These are phyloP conservation scores for Pseudochirops corinnae DNA, from an alignment of 2,797 vertebrate species.

Conservation along the genomic window DNA sequence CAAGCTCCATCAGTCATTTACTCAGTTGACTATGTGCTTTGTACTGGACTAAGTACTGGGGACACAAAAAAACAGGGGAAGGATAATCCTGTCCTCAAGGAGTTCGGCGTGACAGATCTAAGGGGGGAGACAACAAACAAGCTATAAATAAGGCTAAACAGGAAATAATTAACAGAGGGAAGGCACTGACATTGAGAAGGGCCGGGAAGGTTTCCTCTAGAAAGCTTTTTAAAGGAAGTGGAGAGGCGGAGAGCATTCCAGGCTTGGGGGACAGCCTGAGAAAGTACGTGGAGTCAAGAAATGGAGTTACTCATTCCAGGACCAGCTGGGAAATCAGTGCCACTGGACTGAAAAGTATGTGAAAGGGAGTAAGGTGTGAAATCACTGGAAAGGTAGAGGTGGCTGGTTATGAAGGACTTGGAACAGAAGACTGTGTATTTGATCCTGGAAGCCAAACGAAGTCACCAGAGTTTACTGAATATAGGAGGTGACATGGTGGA, in stretches of 20 bases:
- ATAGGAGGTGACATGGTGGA: neutral
- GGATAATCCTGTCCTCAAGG: neutral
- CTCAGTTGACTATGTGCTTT: neutral
- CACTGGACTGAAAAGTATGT: too few relatives aligned
- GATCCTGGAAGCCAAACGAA: too few relatives aligned
- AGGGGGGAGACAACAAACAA: neutral
- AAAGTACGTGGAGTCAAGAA: too few relatives aligned
- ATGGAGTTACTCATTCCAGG: too few relatives aligned
- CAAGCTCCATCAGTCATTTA: neutral
- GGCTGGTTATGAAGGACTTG: too few relatives aligned
- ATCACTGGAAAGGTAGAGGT: too few relatives aligned
- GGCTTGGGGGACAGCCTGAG: too few relatives aligned
- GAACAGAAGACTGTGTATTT: too few relatives aligned
- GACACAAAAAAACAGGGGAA: neutral
- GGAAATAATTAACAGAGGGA: too few relatives aligned
- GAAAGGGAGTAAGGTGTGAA: neutral
- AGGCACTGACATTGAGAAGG: too few relatives aligned
- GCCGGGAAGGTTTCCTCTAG: too few relatives aligned
- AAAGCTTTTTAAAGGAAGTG: neutral
- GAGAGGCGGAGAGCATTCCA: neutral
- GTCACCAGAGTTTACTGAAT: neutral
- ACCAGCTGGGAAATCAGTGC: too few relatives aligned
- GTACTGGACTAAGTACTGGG: neutral
- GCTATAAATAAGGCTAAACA: neutral
- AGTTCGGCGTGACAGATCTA: neutral